Evolutionary conservation across 2,888 invertebrate species (phyloP), one percentile per base, ranked within the genome.

Genomic region (Drosophila vallismaia): DNA sequence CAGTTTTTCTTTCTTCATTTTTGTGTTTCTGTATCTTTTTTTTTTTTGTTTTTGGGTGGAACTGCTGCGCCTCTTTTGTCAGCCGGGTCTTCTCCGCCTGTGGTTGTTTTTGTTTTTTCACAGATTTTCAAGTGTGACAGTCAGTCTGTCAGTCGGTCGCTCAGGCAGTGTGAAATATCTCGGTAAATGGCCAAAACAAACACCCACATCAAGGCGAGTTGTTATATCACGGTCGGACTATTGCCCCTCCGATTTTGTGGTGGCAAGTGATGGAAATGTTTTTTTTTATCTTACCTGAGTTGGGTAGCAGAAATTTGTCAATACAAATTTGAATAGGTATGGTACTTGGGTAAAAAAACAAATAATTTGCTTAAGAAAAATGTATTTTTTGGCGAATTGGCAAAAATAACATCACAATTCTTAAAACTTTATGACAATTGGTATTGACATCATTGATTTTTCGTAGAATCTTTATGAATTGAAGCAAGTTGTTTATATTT

Each of bases 121-220:
- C 59, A 63, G 76, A 81, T 85, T 82, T 86, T 77, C 57, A 72
- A 76, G 63, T 75, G 58, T 64, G 73, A 62, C 70, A 67, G 76
- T 54, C 67, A 57, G 59, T 53, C 54, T 42, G 52, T 46, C 46
- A 48, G 59, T 53, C 46, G 45, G 63, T 71, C 67, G 44, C 54
- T 60, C 46, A 33, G 63, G 55, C 56, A 68, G 86, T 87, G 83
- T 87, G 83, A 86, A 82, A 83, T 69, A 72, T 79, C 70, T 72
- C 80, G 75, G 83, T 82, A 82, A 82, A 79, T 68, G 72, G 71
- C 64, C 82, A 85, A 84, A 79, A 64, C 83, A 76, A 87, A 76
- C 79, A 81, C 56, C 60, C 62, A 51, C 66, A 59, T 66, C 81
- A 86, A 78, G 81, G 78, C 73, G 9, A 56, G 62, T 42, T 56